Evolutionary conservation across 2,113 vertebrate genomes (phyloP), one percentile per base, ranked within the genome.

Genomic region (Lates calcarifer): DNA sequence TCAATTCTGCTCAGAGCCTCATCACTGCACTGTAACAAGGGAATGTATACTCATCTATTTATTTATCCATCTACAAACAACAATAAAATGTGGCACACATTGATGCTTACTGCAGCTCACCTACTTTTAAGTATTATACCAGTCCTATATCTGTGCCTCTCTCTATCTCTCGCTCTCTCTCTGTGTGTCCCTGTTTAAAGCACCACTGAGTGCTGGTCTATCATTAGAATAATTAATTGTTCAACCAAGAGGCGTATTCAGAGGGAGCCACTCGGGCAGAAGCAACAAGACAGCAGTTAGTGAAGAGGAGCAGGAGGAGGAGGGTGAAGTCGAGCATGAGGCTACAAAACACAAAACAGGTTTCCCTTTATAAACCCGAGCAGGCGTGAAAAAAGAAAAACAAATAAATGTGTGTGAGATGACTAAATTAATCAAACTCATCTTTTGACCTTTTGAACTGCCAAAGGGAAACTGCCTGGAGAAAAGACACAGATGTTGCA

Each of bases 191-290:
- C 58, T 87, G 77, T 89, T 81, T 91, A 91, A 89, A 87, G 89
- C 90, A 91, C 73, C 82, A 84, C 83, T 87, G 86, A 93, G 89
- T 82, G 76, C 85, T 51, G 85, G 91, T 76, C 92, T 93, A 91
- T 93, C 89, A 94, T 94, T 94, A 93, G 82, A 94, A 93, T 94
- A 94, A 94, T 94, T 94, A 92, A 94, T 93, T 94, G 93, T 94
- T 94, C 91, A 93, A 89, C 92, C 89, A 89, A 95, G 94, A 93
- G 92, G 88, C 69, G 78, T 91, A 86, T 94, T 94, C 85, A 88
- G 81, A 83, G 77, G 82, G 80, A 94, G 82, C 91, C 90, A 92
- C 90, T 95, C 91, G 77, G 87, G 90, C 85, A 89, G 90, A 92
- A 92, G 90, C 90, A 90, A 91, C 90, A 89, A 92, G 91, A 90